A percentile compares a stretch with the other conserved stretches of the same genome.
These are phyloP conservation scores for Cylas formicarius DNA, from an alignment of 1,140 invertebrate species.

Conservation along the genomic window DNA sequence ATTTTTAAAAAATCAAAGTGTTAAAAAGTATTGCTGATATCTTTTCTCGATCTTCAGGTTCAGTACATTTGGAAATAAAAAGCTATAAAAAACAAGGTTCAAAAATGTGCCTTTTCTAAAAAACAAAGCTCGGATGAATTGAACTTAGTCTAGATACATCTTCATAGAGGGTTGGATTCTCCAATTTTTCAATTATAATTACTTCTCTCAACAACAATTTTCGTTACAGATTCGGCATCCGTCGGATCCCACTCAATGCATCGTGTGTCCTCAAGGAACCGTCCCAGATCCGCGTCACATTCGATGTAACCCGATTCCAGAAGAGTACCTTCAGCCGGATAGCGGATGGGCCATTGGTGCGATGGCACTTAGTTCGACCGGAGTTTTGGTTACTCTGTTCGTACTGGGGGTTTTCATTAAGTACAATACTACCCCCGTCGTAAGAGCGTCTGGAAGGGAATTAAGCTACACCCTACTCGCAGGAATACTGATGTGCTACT, in stretches of 20 bases:
- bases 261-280: conserved; percentile 73
- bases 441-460: conserved; percentile 83
- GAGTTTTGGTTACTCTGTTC: conserved; percentile 69
- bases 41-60: too few relatives aligned
- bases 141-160: too few relatives aligned
- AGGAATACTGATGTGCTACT: conserved; percentile 84
- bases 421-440: conserved; percentile 79
- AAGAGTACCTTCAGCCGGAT: conserved; percentile 72
- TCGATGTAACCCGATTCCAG: conserved; percentile 70
- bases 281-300: conserved; percentile 69
- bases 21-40: too few relatives aligned
- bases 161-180: too few relatives aligned
- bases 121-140: too few relatives aligned
- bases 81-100: too few relatives aligned
- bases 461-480: conserved; percentile 80
- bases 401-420: conserved; percentile 57
- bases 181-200: too few relatives aligned
- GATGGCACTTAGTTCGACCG: conserved; percentile 70
- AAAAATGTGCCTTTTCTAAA: too few relatives aligned
- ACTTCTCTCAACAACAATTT: too few relatives aligned
- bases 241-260: conserved; percentile 73
- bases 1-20: too few relatives aligned
- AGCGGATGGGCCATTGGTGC: conserved; percentile 86
- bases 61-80: too few relatives aligned
- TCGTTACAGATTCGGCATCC: conserved; percentile 67